Evolutionary conservation across 2,888 invertebrate species (phyloP), one percentile per base, ranked within the genome.

Genomic region (Tholera decimalis): DNA sequence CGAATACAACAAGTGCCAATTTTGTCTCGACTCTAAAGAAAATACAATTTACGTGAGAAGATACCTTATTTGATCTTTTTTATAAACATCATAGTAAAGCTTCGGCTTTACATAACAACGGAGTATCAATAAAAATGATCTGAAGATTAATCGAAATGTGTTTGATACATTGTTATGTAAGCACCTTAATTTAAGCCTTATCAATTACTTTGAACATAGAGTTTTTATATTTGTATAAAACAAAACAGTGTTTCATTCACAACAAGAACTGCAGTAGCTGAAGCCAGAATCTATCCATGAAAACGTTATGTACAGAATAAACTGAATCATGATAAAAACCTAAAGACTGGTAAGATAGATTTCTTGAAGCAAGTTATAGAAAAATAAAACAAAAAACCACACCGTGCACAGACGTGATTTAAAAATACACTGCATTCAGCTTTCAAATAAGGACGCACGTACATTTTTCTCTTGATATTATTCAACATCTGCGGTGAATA

Each of bases 401-500:
- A 26, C 20, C 15, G 8, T 37, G 22, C 18, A 13, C 41, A 37
- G 24, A 15, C 24, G 3, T n/a, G 9, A 33, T 62, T 51, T 51
- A 15, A 51, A 55, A 50, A 62, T 39, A 50, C 26, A 61, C 13
- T 55, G 35, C 56, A 68, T 22, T 15, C 13, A 2, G 50, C 20
- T 41, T 67, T 47, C 41, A 22, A 47, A 63, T 46, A 35, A 8
- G 8, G 26, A 54, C 24, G 15, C 35, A 49, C 53, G 47, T 44
- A 43, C 43, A 49, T 54, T 54, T 39, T 49, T 47, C 41, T 37
- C 1, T 8, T 57, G 26, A 63, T 70, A 57, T 54, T 43, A 53
- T 70, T 62, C 62, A 56, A 56, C 37, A 47, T 61, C 22, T 56
- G 62, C 30, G 11, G 30, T 35, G 62, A 56, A 70, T 43, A 62